phyloP scores from a whole-genome alignment of 2,888 invertebrate genomes.

The Cephonodes hylas region DNA sequence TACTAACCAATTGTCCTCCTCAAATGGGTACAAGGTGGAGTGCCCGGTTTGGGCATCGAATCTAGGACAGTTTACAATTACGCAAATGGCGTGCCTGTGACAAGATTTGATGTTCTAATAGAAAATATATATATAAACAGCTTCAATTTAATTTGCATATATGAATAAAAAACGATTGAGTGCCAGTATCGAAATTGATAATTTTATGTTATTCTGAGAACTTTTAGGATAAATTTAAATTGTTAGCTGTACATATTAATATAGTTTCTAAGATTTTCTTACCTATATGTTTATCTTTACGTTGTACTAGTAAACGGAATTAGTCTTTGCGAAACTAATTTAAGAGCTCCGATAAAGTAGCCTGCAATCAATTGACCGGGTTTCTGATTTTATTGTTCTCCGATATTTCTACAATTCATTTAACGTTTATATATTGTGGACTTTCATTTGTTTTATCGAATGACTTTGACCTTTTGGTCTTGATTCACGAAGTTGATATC shows the following conservation, averaged over 20 bases:
- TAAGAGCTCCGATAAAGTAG: background rate
- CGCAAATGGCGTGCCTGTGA: too few relatives aligned
- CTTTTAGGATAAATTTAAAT: too few relatives aligned
- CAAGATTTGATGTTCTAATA: too few relatives aligned
- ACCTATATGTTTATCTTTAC: background rate
- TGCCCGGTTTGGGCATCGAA: too few relatives aligned
- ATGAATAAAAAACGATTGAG: background rate
- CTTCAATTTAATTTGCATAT: background rate
- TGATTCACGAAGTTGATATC: slow-evolving; percentile 20
- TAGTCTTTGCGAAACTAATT: background rate
- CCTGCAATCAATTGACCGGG: slow-evolving; percentile 9
- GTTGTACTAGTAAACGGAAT: background rate
- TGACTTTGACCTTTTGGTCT: slow-evolving; percentile 26
- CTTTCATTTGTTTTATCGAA: slow-evolving; percentile 18
- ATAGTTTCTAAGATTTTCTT: background rate
- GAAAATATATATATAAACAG: too few relatives aligned
- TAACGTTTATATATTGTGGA: slow-evolving; percentile 9
- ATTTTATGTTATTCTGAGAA: too few relatives aligned
- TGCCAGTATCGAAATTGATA: too few relatives aligned
- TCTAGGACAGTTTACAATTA: too few relatives aligned
- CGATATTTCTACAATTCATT: background rate
- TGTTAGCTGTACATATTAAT: too few relatives aligned
- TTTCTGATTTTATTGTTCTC: background rate
- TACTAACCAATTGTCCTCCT: too few relatives aligned
- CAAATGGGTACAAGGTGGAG: too few relatives aligned